Evolutionary conservation across 2,797 vertebrate species (phyloP), one percentile per base, ranked within the genome.

Genomic region (Monodelphis domestica): DNA sequence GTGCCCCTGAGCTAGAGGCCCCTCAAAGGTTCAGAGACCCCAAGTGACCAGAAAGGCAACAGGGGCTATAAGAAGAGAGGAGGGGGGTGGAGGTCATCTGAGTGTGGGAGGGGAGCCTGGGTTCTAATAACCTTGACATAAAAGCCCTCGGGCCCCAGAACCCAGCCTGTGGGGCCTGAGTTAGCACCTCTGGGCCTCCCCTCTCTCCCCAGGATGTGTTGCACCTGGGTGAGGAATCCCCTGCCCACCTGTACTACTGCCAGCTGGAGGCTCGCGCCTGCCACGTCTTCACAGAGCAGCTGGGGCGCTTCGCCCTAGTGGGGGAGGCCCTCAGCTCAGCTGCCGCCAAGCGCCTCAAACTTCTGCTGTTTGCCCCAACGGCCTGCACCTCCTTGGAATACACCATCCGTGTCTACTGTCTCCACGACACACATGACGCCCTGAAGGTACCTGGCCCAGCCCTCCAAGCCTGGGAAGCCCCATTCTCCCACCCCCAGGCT

Each of bases 301-400:
- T 99, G 97, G 99, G 99, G 70, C 99, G 99, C 97, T 99, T 99
- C 0, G 99, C 99, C 91, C 98, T 99, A 98, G 99, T 99, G 5
- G 99, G 99, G 59, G 99, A 99, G 98, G 99, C 99, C 52, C 99
- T 99, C 96, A 99, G 99, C 97, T 99, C 99, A 99, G 99, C 99
- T 0, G 99, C 99, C 6, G 99, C 99, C 98, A 99, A 99, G 98
- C 99, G 99, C 96, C 99, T 99, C 96, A 99, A 99, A 97, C 98
- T 99, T 97, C 99, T 99, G 95, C 99, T 99, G 96, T 99, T 99
- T 10, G 99, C 99, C 0, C 99, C 99, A 0, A 97, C 99, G 7
- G 99, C 99, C 98, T 99, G 99, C 98, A 99, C 99, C 91, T 99
- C 99, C 0, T 99, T 99, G 0, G 99, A 99, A 98, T 99, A 99